Evolutionary conservation across 2,888 invertebrate species (phyloP), one percentile per base, ranked within the genome.

Genomic region (Hydriomena furcata): DNA sequence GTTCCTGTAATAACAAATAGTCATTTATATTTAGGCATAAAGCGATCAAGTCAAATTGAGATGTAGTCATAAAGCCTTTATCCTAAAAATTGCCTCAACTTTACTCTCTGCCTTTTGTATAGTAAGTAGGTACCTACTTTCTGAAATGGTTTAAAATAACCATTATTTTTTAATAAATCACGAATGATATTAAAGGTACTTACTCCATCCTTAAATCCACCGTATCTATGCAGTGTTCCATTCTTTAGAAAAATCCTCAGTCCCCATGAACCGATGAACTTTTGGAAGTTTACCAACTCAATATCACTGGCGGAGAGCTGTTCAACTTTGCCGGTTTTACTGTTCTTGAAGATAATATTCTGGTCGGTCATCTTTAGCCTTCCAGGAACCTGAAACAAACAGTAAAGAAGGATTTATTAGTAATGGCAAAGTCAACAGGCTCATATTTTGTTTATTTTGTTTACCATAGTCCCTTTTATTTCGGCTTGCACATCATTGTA

Each of bases 321-420:
- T 74, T 98, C 98, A 0, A 98, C 96, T 85, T 98, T 98, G 1
- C 99, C 99, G 0, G 99, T 99, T 86, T 97, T 98, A 60, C 93
- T 95, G 82, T 98, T 99, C 81, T 99, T 99, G 79, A 98, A 99
- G 36, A 96, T 92, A 24, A 99, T 94, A 66, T 93, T 94, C 72
- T 96, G 95, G 60, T 98, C 97, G 0, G 97, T 97, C 81, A 99
- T 93, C 83, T 98, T 98, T 24, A 99, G 83, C 52, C 97, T 93
- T 0, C 99, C 99, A 5, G 96, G 94, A 37, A 96, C 95, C 99
- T 99, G 72, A 13, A 73, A 71, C 56, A 45, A 12, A 6, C 12
- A 40, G 5, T 10, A 10, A 41, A n/a, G 30, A 5, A 3, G 34
- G 11, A 31, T 8, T n/a, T 5, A 7, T 20, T 12, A 12, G 1